Conservation (phyloP, 2,113 vertebrate genomes). For the Nicator chloris region DNA sequence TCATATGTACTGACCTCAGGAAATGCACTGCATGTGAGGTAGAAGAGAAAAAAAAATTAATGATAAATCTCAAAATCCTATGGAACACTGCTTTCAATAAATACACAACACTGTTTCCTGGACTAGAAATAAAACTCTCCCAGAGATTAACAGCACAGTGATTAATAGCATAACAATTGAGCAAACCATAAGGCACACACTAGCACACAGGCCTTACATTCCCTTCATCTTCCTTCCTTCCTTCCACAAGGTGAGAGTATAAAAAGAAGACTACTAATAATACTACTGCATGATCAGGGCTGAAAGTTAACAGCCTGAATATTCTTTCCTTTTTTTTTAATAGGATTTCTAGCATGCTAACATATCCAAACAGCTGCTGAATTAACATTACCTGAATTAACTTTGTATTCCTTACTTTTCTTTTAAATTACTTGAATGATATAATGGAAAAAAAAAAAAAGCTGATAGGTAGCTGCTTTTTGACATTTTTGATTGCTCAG, state of each 20-base stretch:
- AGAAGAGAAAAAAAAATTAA: neutral
- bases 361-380: neutral
- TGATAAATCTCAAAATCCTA: neutral
- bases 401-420: neutral
- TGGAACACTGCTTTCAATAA: neutral
- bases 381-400: neutral
- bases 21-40: neutral
- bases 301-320: neutral
- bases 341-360: neutral
- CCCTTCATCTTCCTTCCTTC: neutral
- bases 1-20: neutral
- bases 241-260: neutral
- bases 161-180: neutral
- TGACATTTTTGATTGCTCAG: neutral
- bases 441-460: neutral
- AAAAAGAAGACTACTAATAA: neutral
- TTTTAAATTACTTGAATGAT: neutral
- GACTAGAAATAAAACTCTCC: neutral
- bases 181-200: neutral
- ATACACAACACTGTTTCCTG: neutral
- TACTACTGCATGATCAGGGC: neutral
- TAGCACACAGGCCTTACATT: neutral
- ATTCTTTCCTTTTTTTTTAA: neutral
- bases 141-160: neutral
- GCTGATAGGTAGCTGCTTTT: neutral